A percentile compares a stretch with the other conserved stretches of the same genome.
Conservation (phyloP, 2,888 invertebrate species). For the Dasypolia templi region DNA sequence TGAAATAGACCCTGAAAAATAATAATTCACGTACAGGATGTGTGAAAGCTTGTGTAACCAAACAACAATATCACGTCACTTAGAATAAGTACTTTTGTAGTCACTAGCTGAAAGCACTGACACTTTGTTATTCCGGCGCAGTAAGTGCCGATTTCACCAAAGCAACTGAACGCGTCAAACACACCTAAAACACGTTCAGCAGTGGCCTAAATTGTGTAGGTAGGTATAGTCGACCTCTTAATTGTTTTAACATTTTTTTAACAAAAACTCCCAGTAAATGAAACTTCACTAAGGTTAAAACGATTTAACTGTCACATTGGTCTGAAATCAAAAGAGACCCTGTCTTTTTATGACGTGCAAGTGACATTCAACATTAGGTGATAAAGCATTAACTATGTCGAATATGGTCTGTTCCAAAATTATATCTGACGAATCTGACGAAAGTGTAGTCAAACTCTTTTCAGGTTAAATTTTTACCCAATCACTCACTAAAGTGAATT, state of each 20-base stretch:
- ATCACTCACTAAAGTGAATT: no score
- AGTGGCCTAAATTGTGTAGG: background rate
- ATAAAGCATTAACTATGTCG: background rate
- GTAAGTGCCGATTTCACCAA: no score
- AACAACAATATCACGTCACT: background rate
- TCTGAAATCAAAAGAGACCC: background rate
- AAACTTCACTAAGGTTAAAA: background rate
- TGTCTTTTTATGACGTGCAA: background rate
- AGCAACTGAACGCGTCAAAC: no score
- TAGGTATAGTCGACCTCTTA: background rate
- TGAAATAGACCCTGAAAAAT: conserved; percentile 97
- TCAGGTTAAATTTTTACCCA: background rate
- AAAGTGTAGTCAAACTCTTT: background rate
- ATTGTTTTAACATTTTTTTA: background rate
- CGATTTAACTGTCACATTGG: background rate
- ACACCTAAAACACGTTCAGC: no score
- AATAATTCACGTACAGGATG: conserved; percentile 16
- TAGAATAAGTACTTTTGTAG: background rate
- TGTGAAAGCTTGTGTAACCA: background rate
- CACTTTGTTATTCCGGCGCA: background rate
- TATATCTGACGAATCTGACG: no score
- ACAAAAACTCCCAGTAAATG: background rate
- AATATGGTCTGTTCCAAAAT: background rate
- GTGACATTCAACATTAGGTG: background rate
- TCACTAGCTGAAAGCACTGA: background rate